These are phyloP conservation scores for Peromyscus californicus DNA, from an alignment of 2,113 vertebrate species.

Conservation along the genomic window DNA sequence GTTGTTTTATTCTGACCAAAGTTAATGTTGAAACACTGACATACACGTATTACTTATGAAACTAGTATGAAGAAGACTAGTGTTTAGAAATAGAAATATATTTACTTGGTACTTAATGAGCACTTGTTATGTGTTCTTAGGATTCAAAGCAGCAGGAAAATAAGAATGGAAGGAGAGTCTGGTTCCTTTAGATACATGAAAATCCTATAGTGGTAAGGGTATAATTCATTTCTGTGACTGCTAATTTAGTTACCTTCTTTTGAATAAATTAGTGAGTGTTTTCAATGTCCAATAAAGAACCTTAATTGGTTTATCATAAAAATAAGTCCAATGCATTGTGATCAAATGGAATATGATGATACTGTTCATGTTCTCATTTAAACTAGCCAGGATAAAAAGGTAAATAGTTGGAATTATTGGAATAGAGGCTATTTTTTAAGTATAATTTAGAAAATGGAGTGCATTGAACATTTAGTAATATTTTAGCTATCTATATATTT, in stretches of 20 bases:
- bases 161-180: not conserved
- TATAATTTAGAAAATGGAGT: not conserved
- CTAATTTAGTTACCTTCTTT: not conserved
- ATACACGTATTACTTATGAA: not conserved
- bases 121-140: not conserved
- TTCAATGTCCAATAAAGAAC: not conserved
- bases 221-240: not conserved
- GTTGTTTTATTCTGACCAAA: not conserved
- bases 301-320: conserved; percentile 15
- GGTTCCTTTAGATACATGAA: too few species aligned
- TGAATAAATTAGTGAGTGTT: not conserved
- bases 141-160: not conserved
- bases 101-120: not conserved
- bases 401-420: not conserved
- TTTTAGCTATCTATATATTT: not conserved
- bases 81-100: too few species aligned
- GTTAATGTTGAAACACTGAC: too few species aligned
- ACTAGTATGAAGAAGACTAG: not conserved
- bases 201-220: accelerated
- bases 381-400: not conserved
- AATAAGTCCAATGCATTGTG: not conserved
- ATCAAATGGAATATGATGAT: not conserved
- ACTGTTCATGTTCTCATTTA: not conserved
- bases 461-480: not conserved
- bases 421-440: not conserved